Base-by-base conservation (phyloP, 2,888 invertebrate species). In the Temnothorax ravouxi region DNA sequence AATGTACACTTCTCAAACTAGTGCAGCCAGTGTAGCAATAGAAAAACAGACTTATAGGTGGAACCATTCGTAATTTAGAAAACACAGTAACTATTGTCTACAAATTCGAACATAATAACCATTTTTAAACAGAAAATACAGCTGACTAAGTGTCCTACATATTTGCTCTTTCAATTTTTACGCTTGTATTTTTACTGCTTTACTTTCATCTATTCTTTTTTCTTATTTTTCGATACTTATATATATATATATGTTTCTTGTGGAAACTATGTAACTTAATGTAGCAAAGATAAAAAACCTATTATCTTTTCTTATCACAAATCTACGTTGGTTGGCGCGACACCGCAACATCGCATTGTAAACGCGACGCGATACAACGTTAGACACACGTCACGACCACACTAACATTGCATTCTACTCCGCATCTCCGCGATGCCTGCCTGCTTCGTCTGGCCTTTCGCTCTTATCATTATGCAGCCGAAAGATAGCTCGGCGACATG, bases 401-500 rank as follows among this genome's bases (percentile, higher is more conserved):
- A 18, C 18, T n/a, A 64, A 25, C 52, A n/a, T 56, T 44, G 8
- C 25, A 11, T 41, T 41, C 9, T 15, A 0, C 8, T 41, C 64
- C 15, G 25, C 3, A 25, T 66, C 18, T n/a, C 13, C 25, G 4
- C 61, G 8, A 66, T 21, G 41, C 11, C 34, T 34, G 6, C 34
- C 34, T 34, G 34, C 64, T 41, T 21, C 11, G n/a, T 2, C 13
- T 62, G 25, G 66, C 25, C 8, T 72, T 44, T 67, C 44, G 21
- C 44, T 79, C 41, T 76, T 66, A 44, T 41, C 54, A 44, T 69
- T 29, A 54, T 54, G 25, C 21, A 34, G 8, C 18, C 34, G 11
- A 56, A 18, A 18, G 18, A 18, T 18, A 72, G 29, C 21, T 75
- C 11, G 47, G 54, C n/a, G 74, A 72, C 74, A 74, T 72, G 72